phyloP scores from a whole-genome alignment of 2,888 invertebrate genomes.

The Euspilapteryx auroguttella region DNA sequence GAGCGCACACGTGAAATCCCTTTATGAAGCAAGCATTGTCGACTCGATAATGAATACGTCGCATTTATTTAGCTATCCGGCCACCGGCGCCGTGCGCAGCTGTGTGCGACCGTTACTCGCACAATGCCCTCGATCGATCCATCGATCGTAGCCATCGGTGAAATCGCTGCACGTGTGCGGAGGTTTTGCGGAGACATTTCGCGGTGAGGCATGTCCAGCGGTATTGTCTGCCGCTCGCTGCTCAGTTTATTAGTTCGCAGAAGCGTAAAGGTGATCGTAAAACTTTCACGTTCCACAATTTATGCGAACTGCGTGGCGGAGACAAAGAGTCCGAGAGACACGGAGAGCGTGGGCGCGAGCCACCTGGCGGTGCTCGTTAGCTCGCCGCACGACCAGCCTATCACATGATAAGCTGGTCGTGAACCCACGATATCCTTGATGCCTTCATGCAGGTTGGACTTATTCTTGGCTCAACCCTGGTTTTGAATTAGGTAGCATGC shows the following conservation, averaged over 20 bases:
- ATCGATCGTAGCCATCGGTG: constrained; percentile 45
- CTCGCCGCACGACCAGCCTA: too few relatives aligned
- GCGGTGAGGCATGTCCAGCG: constrained; percentile 20
- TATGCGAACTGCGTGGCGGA: constrained; percentile 37
- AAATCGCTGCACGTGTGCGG: constrained; percentile 48
- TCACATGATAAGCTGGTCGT: too few relatives aligned
- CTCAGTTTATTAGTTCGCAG: constrained; percentile 43
- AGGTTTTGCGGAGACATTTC: constrained; percentile 34
- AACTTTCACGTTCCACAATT: constrained; percentile 57
- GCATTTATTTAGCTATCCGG: constrained; percentile 60
- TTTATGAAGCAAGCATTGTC: constrained; percentile 56
- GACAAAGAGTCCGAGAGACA: constrained; percentile 48
- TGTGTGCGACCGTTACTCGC: constrained; percentile 59
- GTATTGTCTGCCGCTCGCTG: constrained; percentile 29
- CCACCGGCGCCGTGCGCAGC: constrained; percentile 46
- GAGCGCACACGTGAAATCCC: constrained; percentile 58
- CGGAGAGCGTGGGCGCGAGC: constrained; percentile 44
- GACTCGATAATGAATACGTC: constrained; percentile 51
- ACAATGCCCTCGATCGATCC: constrained; percentile 60
- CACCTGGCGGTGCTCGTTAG: constrained; percentile 40
- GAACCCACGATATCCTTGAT: too few relatives aligned
- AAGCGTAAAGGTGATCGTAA: constrained; percentile 53
- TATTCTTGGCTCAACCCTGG: too few relatives aligned
- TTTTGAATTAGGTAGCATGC: too few relatives aligned
- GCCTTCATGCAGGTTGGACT: too few relatives aligned